Base-by-base conservation (phyloP, 2,797 vertebrate species). In the Knipowitschia caucasica region DNA sequence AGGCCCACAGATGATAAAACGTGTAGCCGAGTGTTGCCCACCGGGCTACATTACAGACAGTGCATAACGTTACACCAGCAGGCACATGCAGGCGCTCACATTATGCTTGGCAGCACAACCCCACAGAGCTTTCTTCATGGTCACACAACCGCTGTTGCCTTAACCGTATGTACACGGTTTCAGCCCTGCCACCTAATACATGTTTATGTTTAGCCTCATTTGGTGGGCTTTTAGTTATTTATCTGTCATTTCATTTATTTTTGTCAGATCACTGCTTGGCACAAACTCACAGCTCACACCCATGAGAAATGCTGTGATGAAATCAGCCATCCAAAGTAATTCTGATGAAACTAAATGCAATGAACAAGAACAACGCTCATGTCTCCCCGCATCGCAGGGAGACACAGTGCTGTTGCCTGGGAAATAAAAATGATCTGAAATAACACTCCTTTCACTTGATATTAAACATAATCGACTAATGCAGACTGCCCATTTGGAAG, bases 281-380 rank as follows among this genome's bases (percentile, higher is more conserved):
- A 14, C 25, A 50, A 55, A 44, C 23, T 9, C 33, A 9, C 36
- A 20, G 14, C 3, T 3, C 9, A 17, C 8, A 38, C 57, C 50
- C 50, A 7, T 27, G 55, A 69, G 71, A 63, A 43, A 55, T 56
- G 62, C 17, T 38, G 33, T 72, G 71, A 76, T 78, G 67, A 79
- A 73, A 68, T 53, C 49, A 61, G 42, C 54, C 60, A 53, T 53
- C 50, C 55, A 58, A 54, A 78, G 51, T 50, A 40, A 69, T 64
- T 71, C 69, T 80, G 77, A 75, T 75, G 79, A 84, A 84, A 80
- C 68, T 51, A 69, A 71, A 43, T 53, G 73, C 69, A 82, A 82
- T 71, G 73, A 78, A 54, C 59, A 62, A 7, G 56, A 67, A 64
- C 59, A 58, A 49, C 7, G 15, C 47, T 49, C 23, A 12, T 17